These are phyloP conservation scores for Acrocephalus kingi DNA, from an alignment of 2,113 vertebrate species.

Conservation along the genomic window DNA sequence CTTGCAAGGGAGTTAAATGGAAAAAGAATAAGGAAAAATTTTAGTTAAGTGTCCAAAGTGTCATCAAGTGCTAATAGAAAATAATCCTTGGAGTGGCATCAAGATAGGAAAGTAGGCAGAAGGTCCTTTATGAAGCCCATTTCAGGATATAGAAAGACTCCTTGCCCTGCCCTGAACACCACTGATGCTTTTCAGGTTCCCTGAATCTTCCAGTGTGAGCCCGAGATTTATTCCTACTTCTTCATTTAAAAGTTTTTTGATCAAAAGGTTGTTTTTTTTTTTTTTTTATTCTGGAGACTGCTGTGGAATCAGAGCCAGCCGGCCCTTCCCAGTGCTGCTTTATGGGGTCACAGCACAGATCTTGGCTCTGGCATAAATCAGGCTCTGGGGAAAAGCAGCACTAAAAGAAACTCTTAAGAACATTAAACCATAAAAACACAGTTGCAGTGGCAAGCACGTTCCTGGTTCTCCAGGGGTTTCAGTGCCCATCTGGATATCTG, in stretches of 20 bases:
- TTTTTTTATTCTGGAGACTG: not conserved
- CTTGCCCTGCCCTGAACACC: not conserved
- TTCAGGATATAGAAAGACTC: not conserved
- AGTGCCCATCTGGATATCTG: not conserved
- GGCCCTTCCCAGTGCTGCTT: not conserved
- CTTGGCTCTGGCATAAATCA: not conserved
- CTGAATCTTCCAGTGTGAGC: not conserved
- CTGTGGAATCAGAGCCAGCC: not conserved
- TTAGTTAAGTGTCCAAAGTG: no score
- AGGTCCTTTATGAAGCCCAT: accelerated
- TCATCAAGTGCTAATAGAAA: not conserved
- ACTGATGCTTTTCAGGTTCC: not conserved
- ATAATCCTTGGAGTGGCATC: not conserved
- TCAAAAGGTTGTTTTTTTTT: accelerated
- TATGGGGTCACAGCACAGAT: slow-evolving; percentile 21
- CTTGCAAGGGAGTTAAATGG: not conserved
- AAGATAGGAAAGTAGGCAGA: not conserved
- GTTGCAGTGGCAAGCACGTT: not conserved
- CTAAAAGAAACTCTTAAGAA: not conserved
- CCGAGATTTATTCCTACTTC: not conserved
- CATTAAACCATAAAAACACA: not conserved
- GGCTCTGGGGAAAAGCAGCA: slow-evolving; percentile 29
- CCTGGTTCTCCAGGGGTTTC: not conserved
- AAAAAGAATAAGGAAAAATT: not conserved
- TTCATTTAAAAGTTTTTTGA: not conserved